Evolutionary conservation across 2,888 invertebrate genomes (phyloP).

Genomic region (Prionchulus punctatus): DNA sequence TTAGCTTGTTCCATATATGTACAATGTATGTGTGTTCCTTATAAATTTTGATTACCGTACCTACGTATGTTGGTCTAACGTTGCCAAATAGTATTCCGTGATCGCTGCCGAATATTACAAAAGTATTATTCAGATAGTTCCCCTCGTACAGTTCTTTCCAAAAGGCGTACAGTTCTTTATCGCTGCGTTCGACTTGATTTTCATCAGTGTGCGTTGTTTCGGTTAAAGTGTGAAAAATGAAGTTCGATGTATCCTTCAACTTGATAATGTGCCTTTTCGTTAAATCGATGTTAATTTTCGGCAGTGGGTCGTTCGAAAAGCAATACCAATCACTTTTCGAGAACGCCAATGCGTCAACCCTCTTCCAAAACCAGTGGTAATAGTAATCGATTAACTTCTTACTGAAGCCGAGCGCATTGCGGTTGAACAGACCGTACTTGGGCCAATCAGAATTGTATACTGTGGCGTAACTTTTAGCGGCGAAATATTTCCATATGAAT

Average conservation of each 20-base stretch:
- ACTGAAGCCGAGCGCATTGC: conserved; percentile 1
- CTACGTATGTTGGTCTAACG: background rate
- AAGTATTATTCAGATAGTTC: background rate
- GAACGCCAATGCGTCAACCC: too few species aligned
- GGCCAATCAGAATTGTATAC: conserved; percentile 7
- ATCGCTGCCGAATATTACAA: background rate
- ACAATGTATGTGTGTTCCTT: too few species aligned
- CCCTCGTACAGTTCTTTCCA: background rate
- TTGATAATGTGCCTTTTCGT: too few species aligned
- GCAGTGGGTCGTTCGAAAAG: too few species aligned
- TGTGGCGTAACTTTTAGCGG: conserved; percentile 2
- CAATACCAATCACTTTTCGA: too few species aligned
- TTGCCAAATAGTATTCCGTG: conserved; percentile 7
- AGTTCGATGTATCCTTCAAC: too few species aligned
- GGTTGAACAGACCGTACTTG: conserved; percentile 8
- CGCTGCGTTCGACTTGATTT: too few species aligned
- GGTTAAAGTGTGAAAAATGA: too few species aligned
- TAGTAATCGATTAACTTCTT: conserved; percentile 2
- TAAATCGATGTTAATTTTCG: too few species aligned
- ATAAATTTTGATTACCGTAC: too few species aligned
- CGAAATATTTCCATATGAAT: conserved; percentile 8
- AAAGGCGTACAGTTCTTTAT: background rate
- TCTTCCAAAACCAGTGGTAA: conserved; percentile 2
- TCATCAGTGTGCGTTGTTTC: too few species aligned
- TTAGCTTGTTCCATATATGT: too few species aligned